Evolutionary conservation across 2,888 invertebrate species (phyloP), one percentile per base, ranked within the genome.

Genomic region (Archaeoteleia sp.): DNA sequence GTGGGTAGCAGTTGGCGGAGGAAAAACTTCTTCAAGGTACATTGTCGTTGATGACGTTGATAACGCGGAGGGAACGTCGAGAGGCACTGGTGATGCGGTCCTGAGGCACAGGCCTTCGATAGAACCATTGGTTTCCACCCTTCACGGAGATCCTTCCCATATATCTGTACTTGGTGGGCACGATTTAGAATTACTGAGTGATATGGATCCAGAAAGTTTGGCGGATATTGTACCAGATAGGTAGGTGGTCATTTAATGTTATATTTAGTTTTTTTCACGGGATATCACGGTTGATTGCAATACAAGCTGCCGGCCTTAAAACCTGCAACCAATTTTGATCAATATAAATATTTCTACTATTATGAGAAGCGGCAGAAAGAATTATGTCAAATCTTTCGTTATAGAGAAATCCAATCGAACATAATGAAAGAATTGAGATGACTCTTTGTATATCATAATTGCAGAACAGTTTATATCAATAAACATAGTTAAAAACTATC

Each of bases 121-220:
- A 35, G 82, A 82, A 39, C 80, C 84, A 7, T 65, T 85, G 25
- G 79, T 84, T 1, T 83, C 83, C 1, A 78, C 82, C 0, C 69
- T 85, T 32, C 83, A 80, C 13, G 81, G 80, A 1, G 94, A 95
- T 85, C 88, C 95, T 30, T 93, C 94, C 78, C 94, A 94, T 83
- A 93, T 95, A 76, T 94, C 95, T 3, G 87, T 95, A 54, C 89
- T 95, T 67, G 93, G 93, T 66, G 95, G 94, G 66, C 92, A 92
- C 69, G 95, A 95, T 81, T 86, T 95, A 82, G 95, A 95, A 81
- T 88, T 94, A 13, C 87, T 95, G 34, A 93, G 94, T 63, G 94
- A 95, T 81, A 95, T 95, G 95, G 95, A 95, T 86, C 95, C 95
- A 4, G 94, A 95, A 72, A 94, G 93, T 70, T 88, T 95, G 77